Percentiles rank a stretch among this genome's conserved stretches.
phyloP scores from a whole-genome alignment of 2,113 vertebrate genomes.

The Colaptes auratus region DNA sequence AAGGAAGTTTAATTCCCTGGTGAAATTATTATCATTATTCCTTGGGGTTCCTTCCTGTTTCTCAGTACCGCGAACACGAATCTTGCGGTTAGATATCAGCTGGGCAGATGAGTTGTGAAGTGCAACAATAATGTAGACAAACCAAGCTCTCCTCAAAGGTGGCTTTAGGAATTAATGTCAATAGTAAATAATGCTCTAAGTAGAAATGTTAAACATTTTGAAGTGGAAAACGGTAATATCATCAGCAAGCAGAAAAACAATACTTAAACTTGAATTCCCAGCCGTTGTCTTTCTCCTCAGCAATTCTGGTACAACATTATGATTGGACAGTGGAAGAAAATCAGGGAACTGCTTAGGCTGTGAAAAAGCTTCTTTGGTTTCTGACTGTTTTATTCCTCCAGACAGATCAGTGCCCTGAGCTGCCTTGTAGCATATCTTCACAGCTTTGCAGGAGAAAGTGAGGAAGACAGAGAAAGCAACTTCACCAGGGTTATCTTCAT shows the following conservation, averaged over 20 bases:
- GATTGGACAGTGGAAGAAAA: background rate
- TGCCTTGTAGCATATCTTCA: accelerated
- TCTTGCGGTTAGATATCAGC: background rate
- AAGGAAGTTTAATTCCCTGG: background rate
- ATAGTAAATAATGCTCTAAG: background rate
- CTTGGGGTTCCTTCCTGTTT: background rate
- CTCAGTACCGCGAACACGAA: background rate
- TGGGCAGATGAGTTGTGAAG: background rate
- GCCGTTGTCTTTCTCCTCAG: background rate
- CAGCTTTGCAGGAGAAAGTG: background rate
- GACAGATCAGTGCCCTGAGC: background rate
- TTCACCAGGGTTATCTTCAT: background rate
- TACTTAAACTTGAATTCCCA: background rate
- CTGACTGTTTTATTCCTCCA: background rate
- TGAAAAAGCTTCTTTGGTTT: background rate
- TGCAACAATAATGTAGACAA: background rate
- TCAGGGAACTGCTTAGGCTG: background rate
- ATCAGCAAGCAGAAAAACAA: background rate
- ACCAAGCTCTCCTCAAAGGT: background rate
- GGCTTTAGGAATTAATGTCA: background rate
- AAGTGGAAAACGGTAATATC: background rate
- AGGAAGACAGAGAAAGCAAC: background rate
- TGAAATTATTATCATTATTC: background rate
- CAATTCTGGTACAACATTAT: background rate
- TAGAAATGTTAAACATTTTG: background rate